Percentiles rank a stretch among this genome's conserved stretches.
Evolutionary conservation across 1,140 invertebrate genomes (phyloP).

Genomic region (Pollicipes pollicipes): DNA sequence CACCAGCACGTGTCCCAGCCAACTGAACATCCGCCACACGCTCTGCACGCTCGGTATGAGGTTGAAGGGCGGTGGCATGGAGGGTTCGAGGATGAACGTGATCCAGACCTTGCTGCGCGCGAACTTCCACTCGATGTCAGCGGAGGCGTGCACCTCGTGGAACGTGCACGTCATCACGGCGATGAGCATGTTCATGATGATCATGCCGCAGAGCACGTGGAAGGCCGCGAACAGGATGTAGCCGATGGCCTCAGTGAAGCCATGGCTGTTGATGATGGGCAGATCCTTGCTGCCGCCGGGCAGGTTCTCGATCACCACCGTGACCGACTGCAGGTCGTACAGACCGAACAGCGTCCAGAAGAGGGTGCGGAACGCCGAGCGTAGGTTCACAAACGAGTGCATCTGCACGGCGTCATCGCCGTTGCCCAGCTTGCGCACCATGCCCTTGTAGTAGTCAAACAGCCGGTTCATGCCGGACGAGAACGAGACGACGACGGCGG

Average conservation of each 20-base stretch:
- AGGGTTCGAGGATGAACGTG: slow-evolving; percentile 35
- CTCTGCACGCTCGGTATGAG: slow-evolving; percentile 28
- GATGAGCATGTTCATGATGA: slow-evolving; percentile 58
- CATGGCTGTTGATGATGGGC: slow-evolving; percentile 34
- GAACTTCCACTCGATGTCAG: slow-evolving; percentile 40
- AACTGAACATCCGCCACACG: slow-evolving; percentile 3
- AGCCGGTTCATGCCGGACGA: neutral
- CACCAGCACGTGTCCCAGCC: neutral
- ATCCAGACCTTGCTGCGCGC: slow-evolving; percentile 38
- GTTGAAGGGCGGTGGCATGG: slow-evolving; percentile 36
- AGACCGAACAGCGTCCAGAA: slow-evolving; percentile 61
- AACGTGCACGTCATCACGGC: slow-evolving; percentile 57
- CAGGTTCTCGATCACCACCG: slow-evolving; percentile 41
- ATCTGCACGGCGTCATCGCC: neutral
- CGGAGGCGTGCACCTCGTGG: slow-evolving; percentile 41
- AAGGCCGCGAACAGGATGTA: slow-evolving; percentile 38
- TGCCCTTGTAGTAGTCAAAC: slow-evolving; percentile 4
- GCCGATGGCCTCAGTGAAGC: slow-evolving; percentile 39
- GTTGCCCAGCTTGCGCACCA: neutral
- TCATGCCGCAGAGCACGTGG: slow-evolving; percentile 31
- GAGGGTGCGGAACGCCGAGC: slow-evolving; percentile 43
- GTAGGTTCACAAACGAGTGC: neutral
- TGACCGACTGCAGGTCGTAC: slow-evolving; percentile 42
- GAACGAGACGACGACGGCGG: slow-evolving; percentile 20
- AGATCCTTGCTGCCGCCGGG: slow-evolving; percentile 27